phyloP scores from a whole-genome alignment of 2,797 vertebrate species.

The Lepilemur ruficaudatus region DNA sequence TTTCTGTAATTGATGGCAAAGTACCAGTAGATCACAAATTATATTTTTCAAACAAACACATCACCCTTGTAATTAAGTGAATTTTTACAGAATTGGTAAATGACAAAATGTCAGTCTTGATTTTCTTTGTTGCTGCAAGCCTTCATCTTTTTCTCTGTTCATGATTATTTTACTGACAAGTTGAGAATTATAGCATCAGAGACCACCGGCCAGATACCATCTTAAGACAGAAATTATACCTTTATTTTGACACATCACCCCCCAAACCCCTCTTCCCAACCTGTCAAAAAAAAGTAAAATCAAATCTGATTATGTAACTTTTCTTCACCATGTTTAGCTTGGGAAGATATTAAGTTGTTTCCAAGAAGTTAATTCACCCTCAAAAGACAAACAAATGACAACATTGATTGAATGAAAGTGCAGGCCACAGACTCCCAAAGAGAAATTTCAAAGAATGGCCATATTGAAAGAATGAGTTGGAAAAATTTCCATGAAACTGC shows the following conservation, averaged over 20 bases:
- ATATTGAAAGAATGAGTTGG: constrained; percentile 5
- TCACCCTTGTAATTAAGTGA: constrained; percentile 9
- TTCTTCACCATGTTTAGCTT: constrained; percentile 20
- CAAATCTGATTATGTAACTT: neutral
- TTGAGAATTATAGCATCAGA: constrained; percentile 6
- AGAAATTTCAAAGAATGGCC: neutral
- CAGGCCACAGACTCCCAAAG: neutral
- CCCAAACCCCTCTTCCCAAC: neutral
- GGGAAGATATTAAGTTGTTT: constrained; percentile 5
- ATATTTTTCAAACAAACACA: neutral
- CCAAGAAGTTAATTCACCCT: constrained; percentile 24
- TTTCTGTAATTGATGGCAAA: constrained; percentile 14
- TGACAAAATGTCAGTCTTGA: neutral
- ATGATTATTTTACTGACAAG: constrained; percentile 36
- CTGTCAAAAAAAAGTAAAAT: neutral
- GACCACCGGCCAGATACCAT: neutral
- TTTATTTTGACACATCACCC: constrained; percentile 4
- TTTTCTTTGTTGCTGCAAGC: constrained; percentile 18
- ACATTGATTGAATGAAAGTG: constrained; percentile 34
- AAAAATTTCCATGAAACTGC: constrained; percentile 14
- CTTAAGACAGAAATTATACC: constrained; percentile 36
- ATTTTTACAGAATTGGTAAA: constrained; percentile 31
- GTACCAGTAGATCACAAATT: constrained; percentile 5
- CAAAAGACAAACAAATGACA: constrained; percentile 52
- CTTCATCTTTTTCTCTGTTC: constrained; percentile 39